Conservation (phyloP, 2,113 vertebrate genomes). For the Dasyprocta punctata region DNA sequence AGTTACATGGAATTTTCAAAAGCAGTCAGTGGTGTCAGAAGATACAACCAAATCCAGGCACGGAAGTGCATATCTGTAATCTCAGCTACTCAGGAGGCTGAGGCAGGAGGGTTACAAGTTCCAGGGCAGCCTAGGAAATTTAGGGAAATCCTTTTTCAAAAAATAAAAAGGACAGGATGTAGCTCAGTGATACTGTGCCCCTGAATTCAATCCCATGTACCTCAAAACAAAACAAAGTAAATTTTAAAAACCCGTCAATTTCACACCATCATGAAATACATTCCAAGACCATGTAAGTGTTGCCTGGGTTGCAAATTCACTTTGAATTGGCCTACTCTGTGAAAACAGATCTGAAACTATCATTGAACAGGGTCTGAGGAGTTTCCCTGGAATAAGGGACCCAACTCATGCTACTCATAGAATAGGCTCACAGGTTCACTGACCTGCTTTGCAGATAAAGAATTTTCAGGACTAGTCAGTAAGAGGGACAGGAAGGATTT, state of each 20-base stretch:
- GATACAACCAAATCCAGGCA: background rate
- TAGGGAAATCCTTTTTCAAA: background rate
- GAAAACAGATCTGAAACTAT: background rate
- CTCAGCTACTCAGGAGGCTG: background rate
- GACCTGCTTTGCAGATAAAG: background rate
- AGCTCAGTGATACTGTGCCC: background rate
- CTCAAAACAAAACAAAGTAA: background rate
- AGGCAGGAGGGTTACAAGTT: background rate
- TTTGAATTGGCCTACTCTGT: background rate
- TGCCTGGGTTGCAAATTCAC: background rate
- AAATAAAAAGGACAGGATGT: background rate
- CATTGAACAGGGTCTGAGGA: background rate
- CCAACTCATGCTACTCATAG: background rate
- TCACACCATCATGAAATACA: background rate
- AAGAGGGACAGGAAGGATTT: too few relatives aligned
- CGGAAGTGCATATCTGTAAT: background rate
- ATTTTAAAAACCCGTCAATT: background rate
- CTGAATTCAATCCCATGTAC: too few relatives aligned
- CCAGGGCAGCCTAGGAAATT: background rate
- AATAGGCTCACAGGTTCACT: background rate
- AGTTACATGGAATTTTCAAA: background rate
- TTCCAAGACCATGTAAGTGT: background rate
- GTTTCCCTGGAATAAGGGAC: background rate
- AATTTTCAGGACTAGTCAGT: too few relatives aligned
- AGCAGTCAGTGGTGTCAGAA: background rate